Percentiles rank a stretch among this genome's conserved stretches.
Evolutionary conservation across 2,888 invertebrate genomes (phyloP).

Genomic region (Erannis defoliaria): DNA sequence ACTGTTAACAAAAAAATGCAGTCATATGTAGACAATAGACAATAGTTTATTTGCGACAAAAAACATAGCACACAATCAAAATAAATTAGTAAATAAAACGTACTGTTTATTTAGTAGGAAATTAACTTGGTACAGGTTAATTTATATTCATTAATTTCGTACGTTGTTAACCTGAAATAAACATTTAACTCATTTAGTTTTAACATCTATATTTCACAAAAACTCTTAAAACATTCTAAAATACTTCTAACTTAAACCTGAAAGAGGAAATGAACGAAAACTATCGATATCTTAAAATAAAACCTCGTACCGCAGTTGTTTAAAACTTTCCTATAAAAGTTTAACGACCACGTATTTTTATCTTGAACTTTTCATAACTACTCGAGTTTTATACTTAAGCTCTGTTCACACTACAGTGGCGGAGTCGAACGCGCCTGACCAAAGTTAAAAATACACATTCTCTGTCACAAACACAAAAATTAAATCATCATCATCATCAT

Average conservation of each 20-base stretch:
- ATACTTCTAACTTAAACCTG: neutral
- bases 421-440: neutral
- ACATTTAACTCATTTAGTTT: neutral
- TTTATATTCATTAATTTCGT: neutral
- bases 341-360: constrained; percentile 44
- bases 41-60: too few relatives aligned
- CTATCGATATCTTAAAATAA: constrained; percentile 29
- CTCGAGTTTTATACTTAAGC: constrained; percentile 18
- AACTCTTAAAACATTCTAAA: neutral
- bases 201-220: neutral
- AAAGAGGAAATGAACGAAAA: constrained; percentile 24
- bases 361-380: constrained; percentile 37
- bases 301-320: constrained; percentile 35
- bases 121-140: too few relatives aligned
- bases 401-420: neutral
- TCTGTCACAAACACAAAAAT: too few relatives aligned
- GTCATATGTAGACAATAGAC: too few relatives aligned
- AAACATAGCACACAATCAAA: too few relatives aligned
- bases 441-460: neutral
- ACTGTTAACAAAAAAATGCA: too few relatives aligned
- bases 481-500: too few relatives aligned
- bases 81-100: too few relatives aligned
- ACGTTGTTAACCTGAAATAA: neutral
- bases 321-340: constrained; percentile 39
- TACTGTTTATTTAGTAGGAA: too few relatives aligned